phyloP scores from a whole-genome alignment of 2,113 vertebrate species.

The Mirounga angustirostris region DNA sequence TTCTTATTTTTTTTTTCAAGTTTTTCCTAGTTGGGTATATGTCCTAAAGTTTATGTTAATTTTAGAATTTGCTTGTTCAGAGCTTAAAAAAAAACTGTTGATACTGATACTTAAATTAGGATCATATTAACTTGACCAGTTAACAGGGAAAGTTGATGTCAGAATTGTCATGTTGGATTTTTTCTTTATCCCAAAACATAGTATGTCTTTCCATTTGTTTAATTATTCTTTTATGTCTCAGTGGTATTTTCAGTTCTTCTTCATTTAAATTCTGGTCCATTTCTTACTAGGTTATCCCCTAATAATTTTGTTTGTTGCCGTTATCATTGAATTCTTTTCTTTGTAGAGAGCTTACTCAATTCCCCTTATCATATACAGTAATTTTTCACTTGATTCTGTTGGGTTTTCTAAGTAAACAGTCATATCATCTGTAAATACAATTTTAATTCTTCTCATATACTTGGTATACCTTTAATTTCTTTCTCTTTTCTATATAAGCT shows the following conservation, averaged over 20 bases:
- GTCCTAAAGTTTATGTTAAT: constrained; percentile 10
- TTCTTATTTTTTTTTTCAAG: neutral
- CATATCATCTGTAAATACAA: neutral
- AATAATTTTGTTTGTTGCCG: constrained; percentile 3
- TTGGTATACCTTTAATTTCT: neutral
- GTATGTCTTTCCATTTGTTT: neutral
- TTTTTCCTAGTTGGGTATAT: neutral
- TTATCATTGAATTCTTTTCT: neutral
- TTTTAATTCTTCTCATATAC: constrained; percentile 6
- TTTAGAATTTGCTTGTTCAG: constrained; percentile 28
- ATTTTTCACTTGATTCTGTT: constrained; percentile 26
- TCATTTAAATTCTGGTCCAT: neutral
- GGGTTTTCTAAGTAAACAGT: neutral
- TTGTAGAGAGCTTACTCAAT: neutral
- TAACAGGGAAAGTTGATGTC: neutral
- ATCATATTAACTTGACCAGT: neutral
- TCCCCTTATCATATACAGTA: neutral
- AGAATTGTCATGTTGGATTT: neutral
- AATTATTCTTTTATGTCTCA: neutral
- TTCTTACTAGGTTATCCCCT: neutral
- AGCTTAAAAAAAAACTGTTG: neutral
- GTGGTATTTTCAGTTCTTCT: constrained; percentile 14
- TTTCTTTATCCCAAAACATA: neutral
- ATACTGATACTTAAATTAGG: neutral
- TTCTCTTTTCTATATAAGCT: constrained; percentile 23